Conservation (phyloP, 23 tunicate genomes). For the Trididemnum miniatum region DNA sequence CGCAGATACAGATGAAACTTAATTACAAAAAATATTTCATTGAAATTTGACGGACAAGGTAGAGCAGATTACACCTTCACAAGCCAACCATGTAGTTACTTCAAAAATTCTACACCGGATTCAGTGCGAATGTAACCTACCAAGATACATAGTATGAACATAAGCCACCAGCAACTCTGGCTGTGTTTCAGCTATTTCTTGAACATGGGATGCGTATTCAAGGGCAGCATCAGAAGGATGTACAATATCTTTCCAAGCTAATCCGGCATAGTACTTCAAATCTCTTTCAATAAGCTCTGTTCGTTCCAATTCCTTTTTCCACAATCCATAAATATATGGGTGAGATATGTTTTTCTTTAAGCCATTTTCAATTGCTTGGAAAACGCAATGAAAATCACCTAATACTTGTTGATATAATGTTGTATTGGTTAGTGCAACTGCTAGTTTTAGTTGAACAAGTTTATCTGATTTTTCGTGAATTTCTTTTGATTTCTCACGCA, state of each 20-base stretch:
- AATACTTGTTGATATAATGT: conserved; percentile 45
- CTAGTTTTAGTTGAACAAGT: conserved; percentile 52
- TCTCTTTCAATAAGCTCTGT: conserved; percentile 48
- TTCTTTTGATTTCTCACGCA: conserved; percentile 36
- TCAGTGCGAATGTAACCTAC: too few relatives aligned
- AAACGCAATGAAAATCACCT: conserved; percentile 59
- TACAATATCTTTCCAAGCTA: conserved; percentile 30
- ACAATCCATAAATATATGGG: conserved; percentile 6
- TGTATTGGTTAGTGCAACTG: conserved; percentile 60
- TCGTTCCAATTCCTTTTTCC: conserved; percentile 43
- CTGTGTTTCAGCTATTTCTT: conserved; percentile 22
- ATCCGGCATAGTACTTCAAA: conserved; percentile 43
- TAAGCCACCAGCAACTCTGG: conserved; percentile 65
- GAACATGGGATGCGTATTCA: conserved; percentile 52
- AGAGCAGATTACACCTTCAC: too few relatives aligned
- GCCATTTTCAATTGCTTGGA: conserved; percentile 61
- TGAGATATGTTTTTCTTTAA: conserved; percentile 25
- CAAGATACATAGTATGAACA: conserved; percentile 76
- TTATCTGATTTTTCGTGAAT: conserved; percentile 69
- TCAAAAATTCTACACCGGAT: too few relatives aligned
- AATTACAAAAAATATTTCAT: not conserved
- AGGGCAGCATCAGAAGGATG: conserved; percentile 44
- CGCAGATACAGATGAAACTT: too few relatives aligned
- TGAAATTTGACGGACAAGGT: not conserved
- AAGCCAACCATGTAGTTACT: too few relatives aligned